phyloP scores from a whole-genome alignment of 2,888 invertebrate genomes.

The Priocnemis perturbator region DNA sequence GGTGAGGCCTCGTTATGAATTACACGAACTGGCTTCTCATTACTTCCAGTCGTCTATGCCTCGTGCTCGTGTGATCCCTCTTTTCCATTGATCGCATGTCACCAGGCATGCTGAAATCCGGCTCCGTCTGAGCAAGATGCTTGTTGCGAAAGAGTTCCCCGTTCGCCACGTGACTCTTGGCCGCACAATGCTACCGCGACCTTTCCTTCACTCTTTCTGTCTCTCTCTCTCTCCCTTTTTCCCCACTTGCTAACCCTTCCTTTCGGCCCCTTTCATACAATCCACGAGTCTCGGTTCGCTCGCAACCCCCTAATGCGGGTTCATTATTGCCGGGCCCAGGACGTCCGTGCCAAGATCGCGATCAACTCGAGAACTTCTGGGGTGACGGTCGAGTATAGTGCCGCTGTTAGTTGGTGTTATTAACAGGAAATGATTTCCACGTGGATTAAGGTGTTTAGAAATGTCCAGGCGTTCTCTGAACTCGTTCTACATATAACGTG shows the following conservation, averaged over 20 bases:
- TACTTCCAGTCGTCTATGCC: too few relatives aligned
- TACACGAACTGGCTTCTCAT: too few relatives aligned
- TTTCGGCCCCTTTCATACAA: slow-evolving; percentile 41
- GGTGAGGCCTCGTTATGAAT: too few relatives aligned
- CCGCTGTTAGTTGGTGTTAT: slow-evolving; percentile 1
- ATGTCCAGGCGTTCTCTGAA: too few relatives aligned
- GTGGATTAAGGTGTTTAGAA: neutral
- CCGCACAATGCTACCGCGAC: slow-evolving; percentile 40
- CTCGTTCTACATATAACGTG: too few relatives aligned
- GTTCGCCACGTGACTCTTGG: slow-evolving; percentile 54
- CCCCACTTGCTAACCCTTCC: slow-evolving; percentile 19
- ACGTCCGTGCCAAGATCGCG: slow-evolving; percentile 60
- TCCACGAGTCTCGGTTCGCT: slow-evolving; percentile 39
- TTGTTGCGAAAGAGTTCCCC: slow-evolving; percentile 42
- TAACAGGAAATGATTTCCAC: slow-evolving; percentile 8
- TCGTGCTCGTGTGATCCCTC: too few relatives aligned
- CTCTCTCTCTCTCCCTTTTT: slow-evolving; percentile 14
- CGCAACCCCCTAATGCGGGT: slow-evolving; percentile 69
- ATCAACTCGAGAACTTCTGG: slow-evolving; percentile 53
- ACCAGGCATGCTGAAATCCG: slow-evolving; percentile 24
- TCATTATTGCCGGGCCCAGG: slow-evolving; percentile 66
- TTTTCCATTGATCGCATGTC: too few relatives aligned
- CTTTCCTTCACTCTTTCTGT: slow-evolving; percentile 15
- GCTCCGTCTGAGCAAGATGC: slow-evolving; percentile 38
- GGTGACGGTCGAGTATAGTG: too few relatives aligned